Evolutionary conservation across 2,797 vertebrate genomes (phyloP), one percentile per base, ranked within the genome.

Genomic region (Tokudaia tokunoshimensis): DNA sequence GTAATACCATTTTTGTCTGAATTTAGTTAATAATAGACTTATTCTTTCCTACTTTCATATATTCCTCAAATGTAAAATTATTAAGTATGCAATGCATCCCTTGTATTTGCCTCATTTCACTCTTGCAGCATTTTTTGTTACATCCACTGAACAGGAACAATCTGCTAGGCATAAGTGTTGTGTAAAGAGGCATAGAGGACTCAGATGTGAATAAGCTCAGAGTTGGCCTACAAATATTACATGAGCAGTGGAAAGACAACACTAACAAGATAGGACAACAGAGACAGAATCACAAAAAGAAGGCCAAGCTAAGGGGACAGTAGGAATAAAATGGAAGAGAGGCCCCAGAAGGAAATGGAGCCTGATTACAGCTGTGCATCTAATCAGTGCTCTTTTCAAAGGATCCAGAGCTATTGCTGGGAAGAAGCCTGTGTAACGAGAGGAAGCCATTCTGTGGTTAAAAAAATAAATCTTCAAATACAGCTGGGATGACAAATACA

Each of bases 401-500:
- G 79, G 75, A 4, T 52, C 61, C 24, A 29, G 34, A 8, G 13
- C 9, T 31, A 67, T 84, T 81, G 31, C 95, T 10, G 29, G 44
- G 50, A 91, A 92, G 52, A 70, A 75, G 63, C 14, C 82, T 74
- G 57, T 72, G 83, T n/a, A 83, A 70, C 76, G 59, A 83, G 15
- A 91, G 67, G 67, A 19, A 87, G 83, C 82, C 75, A 87, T 80
- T 91, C 55, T 90, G 34, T 52, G 65, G 65, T 41, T 14, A 41
- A 89, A 26, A 79, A 78, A 80, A 50, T 5, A 50, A 15, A 4
- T 6, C 14, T 41, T 89, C 65, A 70, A 59, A 83, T 94, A 75
- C 96, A 96, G 96, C 96, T 95, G 96, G 67, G 1, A 50, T 92
- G 81, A 91, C 79, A 89, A 93, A 83, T 47, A 4, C 17, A 63